Conservation (phyloP, 2,113 vertebrate genomes). For the Piaya cayana region DNA sequence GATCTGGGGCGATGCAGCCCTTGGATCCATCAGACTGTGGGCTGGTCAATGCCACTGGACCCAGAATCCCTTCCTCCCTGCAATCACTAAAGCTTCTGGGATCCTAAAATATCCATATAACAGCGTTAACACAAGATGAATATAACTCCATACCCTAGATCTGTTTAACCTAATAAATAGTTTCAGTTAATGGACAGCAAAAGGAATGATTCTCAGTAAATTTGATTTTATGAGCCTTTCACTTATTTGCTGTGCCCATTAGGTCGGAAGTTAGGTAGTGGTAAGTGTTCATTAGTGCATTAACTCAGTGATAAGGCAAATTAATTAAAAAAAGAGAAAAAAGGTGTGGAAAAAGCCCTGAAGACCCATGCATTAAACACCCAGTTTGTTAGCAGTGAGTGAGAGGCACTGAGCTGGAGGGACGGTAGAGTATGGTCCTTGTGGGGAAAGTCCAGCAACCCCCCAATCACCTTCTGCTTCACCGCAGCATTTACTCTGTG, state of each 20-base stretch:
- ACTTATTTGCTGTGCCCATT: constrained; percentile 58
- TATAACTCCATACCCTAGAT: background rate
- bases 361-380: background rate
- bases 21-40: accelerated
- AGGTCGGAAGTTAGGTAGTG: constrained; percentile 50
- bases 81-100: accelerated
- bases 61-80: background rate
- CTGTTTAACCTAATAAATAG: constrained; percentile 51
- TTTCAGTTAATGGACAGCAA: constrained; percentile 47
- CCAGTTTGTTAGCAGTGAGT: accelerated
- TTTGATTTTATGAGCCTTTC: constrained; percentile 64
- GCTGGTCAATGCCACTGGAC: background rate
- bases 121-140: background rate
- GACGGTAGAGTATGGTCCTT: accelerated
- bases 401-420: accelerated
- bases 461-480: accelerated
- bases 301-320: constrained; percentile 36
- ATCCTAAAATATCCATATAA: accelerated
- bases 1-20: background rate
- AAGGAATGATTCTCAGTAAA: constrained; percentile 42
- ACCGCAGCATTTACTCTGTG: accelerated
- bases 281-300: constrained; percentile 63
- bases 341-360: background rate
- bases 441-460: accelerated
- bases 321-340: background rate